Evolutionary conservation across 1,140 invertebrate species (phyloP).

Genomic region (Scaptomyza graminum): DNA sequence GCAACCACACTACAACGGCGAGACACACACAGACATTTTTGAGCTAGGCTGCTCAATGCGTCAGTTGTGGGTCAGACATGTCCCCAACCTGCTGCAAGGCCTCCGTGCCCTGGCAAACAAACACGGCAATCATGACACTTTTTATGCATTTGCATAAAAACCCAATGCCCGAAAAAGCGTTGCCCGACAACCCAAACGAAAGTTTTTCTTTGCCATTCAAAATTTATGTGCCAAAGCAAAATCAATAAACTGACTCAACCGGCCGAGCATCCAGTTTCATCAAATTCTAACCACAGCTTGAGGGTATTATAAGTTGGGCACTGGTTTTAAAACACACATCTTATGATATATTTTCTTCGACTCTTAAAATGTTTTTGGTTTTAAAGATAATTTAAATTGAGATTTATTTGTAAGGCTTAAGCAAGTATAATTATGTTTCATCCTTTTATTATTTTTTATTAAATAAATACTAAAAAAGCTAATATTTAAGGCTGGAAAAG

Average conservation of each 20-base stretch:
- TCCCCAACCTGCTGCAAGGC: constrained; percentile 26
- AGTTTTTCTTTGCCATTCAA: constrained; percentile 49
- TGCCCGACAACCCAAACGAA: constrained; percentile 36
- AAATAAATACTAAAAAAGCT: too few relatives aligned
- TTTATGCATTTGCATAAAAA: constrained; percentile 78
- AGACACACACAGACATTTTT: constrained; percentile 52
- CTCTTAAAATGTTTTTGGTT: background rate
- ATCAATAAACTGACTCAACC: constrained; percentile 75
- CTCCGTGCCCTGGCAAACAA: constrained; percentile 57
- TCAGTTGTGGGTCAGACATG: constrained; percentile 38
- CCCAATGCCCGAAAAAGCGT: constrained; percentile 5
- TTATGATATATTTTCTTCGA: background rate
- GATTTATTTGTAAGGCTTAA: background rate
- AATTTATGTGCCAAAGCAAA: constrained; percentile 75
- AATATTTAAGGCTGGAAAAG: too few relatives aligned
- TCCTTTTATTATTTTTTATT: too few relatives aligned
- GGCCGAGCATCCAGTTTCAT: constrained; percentile 37
- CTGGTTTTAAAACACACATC: background rate
- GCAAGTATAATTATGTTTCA: background rate
- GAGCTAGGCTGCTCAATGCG: constrained; percentile 31
- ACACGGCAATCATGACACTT: constrained; percentile 80
- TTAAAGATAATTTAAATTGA: background rate
- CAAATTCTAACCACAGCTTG: constrained; percentile 25
- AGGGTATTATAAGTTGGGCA: constrained; percentile 28
- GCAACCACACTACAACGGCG: background rate